Evolutionary conservation across 2,113 vertebrate genomes (phyloP).

Genomic region (Notiomystis cincta): DNA sequence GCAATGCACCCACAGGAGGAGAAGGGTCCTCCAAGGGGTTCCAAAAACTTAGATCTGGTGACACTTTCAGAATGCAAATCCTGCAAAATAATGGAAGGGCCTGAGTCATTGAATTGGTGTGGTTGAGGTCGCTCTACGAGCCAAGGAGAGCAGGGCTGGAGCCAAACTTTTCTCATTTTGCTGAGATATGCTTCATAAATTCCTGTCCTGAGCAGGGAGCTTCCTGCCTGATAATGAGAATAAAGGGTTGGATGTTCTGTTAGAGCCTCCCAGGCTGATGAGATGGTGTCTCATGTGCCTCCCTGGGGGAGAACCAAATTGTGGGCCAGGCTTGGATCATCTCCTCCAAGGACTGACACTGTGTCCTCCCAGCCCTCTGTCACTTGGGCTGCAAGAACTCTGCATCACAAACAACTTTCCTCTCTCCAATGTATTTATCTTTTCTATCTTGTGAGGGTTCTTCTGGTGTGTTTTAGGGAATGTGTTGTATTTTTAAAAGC

Average conservation of each 20-base stretch:
- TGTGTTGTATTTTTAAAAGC: neutral
- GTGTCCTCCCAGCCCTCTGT: neutral
- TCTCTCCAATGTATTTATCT: neutral
- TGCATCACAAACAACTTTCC: accelerated
- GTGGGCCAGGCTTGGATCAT: neutral
- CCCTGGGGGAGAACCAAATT: neutral
- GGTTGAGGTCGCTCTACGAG: neutral
- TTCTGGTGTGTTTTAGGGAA: neutral
- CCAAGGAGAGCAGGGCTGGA: neutral
- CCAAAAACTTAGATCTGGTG: neutral
- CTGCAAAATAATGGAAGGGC: neutral
- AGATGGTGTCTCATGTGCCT: neutral
- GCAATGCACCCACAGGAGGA: neutral
- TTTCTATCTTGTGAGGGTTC: neutral
- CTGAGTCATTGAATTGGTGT: neutral
- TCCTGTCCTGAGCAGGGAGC: neutral
- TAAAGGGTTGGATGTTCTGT: neutral
- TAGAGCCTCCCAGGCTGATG: neutral
- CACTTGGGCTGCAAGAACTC: neutral
- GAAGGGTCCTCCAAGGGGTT: neutral
- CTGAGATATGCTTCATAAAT: constrained; percentile 2
- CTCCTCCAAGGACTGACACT: neutral
- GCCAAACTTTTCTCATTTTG: constrained; percentile 32
- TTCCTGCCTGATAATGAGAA: neutral
- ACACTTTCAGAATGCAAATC: neutral